A percentile compares a stretch with the other conserved stretches of the same genome.
These are phyloP conservation scores for Sitta carolinensis DNA, from an alignment of 2,797 vertebrate genomes.

Conservation along the genomic window DNA sequence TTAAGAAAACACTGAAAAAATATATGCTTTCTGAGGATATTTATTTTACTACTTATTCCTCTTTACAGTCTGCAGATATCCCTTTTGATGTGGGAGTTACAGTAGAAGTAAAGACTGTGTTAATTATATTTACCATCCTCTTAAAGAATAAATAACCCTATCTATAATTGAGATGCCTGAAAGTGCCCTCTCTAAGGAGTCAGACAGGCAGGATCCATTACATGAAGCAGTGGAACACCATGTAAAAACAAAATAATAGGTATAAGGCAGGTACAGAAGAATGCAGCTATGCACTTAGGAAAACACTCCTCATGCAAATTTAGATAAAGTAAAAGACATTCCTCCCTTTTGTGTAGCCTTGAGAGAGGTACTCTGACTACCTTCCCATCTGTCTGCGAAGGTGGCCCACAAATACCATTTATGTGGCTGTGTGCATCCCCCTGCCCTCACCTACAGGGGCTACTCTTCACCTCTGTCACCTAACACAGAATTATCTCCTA, in stretches of 20 bases:
- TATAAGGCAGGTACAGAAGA: not conserved
- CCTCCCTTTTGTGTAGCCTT: not conserved
- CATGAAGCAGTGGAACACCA: not conserved
- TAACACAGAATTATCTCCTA: not conserved
- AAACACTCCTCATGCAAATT: not conserved
- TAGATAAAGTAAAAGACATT: not conserved
- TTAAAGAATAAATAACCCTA: not conserved
- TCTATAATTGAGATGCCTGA: not conserved
- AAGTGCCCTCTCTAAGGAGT: not conserved
- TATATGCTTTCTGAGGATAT: not conserved
- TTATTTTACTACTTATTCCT: not conserved
- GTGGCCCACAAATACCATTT: not conserved
- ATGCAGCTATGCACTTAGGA: not conserved
- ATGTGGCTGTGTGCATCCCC: not conserved
- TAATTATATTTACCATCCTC: not conserved
- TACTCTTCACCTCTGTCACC: not conserved
- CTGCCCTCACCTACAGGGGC: not conserved
- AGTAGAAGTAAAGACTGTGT: not conserved
- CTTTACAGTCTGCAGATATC: not conserved
- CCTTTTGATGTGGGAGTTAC: not conserved
- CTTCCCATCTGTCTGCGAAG: not conserved
- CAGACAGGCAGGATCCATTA: not conserved
- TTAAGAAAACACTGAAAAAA: not conserved
- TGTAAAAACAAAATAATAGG: not conserved
- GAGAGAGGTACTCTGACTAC: not conserved